A percentile compares a stretch with the other conserved stretches of the same genome.
Evolutionary conservation across 37 sponge, comb jelly and placozoan genomes (phyloP).

Genomic region (Dysidea cf. avara): DNA sequence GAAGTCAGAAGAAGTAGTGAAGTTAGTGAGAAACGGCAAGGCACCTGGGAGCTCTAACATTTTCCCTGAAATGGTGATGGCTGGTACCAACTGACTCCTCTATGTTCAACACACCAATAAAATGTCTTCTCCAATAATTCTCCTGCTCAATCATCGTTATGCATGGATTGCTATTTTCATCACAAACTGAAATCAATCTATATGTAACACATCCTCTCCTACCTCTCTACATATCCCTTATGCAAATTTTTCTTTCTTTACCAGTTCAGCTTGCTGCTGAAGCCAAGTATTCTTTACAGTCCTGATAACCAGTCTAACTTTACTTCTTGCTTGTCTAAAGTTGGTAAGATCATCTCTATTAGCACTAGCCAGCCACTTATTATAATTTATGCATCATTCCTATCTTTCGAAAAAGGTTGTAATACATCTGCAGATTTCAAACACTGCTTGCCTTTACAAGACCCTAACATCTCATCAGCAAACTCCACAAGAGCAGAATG

Average conservation of each 20-base stretch:
- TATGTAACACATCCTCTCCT: background rate
- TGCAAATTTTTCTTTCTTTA: no score
- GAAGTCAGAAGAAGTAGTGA: no score
- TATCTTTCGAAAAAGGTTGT: background rate
- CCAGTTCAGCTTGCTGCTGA: background rate
- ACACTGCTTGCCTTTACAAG: background rate
- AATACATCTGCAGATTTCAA: background rate
- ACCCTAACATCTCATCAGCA: background rate
- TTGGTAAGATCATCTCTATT: no score
- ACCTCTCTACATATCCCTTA: no score
- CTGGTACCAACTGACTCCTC: no score
- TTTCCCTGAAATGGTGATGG: no score
- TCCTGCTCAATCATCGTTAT: background rate
- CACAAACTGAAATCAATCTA: background rate
- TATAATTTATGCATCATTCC: no score
- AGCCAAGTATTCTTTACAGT: slow-evolving; percentile 8
- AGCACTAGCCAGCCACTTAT: no score
- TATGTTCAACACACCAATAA: background rate
- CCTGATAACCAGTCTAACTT: background rate
- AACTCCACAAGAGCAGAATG: background rate
- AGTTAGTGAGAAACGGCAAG: no score
- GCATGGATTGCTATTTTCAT: slow-evolving; percentile 1
- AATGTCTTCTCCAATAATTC: background rate
- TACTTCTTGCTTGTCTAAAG: no score
- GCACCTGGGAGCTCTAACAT: no score